Base-by-base conservation (phyloP, 1,140 invertebrate species). In the Phymorhynchus buccinoides region DNA sequence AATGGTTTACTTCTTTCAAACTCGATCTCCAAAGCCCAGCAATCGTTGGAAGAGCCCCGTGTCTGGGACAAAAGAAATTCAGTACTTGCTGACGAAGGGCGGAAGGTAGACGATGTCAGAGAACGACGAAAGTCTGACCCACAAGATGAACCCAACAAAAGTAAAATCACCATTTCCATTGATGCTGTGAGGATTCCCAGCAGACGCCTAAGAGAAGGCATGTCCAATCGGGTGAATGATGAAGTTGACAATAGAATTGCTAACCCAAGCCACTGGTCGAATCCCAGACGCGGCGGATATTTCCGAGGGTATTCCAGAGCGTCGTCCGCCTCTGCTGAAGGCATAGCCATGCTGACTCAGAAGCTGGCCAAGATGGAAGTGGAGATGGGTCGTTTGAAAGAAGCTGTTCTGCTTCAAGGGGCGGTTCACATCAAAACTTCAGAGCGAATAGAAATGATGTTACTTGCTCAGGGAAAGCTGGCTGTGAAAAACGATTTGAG, bases 371-470 rank as follows among this genome's bases (percentile, higher is more conserved):
- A 68, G 62, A 27, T 83, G 7, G 62, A 83, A 35, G 62, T 66
- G 37, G 81, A 83, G n/a, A 30, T 83, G 39, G 56, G 3, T 6
- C 66, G 81, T n/a, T 41, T 83, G 81, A 83, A 44, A 41, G 81
- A 83, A 32, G 62, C 66, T 6, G 56, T 83, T 2, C 62, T 83
- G 37, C 66, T 83, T 3, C 81, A 83, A 39, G 81, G 81, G 2
- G 62, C 81, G 0, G 81, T 83, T 12, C 81, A 83, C 39, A 83
- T 83, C n/a, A 56, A 41, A 42, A 83, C 81, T 1, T 71, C 81
- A 30, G 37, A 83, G 41, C 81, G 81, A 1, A 42, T 44, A 16
- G 81, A 83, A 62, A 22, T 35, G 62, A 39, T 83, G 62, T 9
- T 83, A 30, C 22, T 83, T 7, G 66, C 39, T 39, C 81, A 83